Base-by-base conservation (phyloP, 2,888 invertebrate genomes). In the Brenthis ino region DNA sequence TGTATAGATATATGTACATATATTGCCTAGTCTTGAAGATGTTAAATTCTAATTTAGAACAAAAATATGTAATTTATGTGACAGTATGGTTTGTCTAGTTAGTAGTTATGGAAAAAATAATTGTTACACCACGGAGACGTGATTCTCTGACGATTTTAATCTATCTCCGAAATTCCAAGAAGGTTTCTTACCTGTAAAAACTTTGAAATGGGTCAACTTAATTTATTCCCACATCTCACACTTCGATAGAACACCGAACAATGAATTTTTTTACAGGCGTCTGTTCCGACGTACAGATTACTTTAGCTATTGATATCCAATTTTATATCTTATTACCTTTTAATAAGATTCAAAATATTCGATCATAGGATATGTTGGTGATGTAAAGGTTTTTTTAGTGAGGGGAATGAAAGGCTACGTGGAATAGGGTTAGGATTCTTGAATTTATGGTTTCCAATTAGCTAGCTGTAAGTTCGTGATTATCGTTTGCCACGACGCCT, bases 151-250 rank as follows among this genome's bases (percentile, higher is more conserved):
- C 64, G 68, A 64, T 68, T 58, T 66, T 65, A 70, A 72, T 72
- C 72, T 70, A 63, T 56, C 50, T 60, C 71, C 72, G 71, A 78
- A 20, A 75, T 86, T 85, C 86, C 77, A 65, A 75, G 84, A 85
- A 86, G 79, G 82, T 67, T 74, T 74, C 77, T 77, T 78, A 77
- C 75, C 77, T 80, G 77, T 80, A 83, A 82, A 84, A 80, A 77
- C 77, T 76, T 83, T 81, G 80, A 82, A 83, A 82, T 80, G 82
- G 83, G 82, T 82, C 81, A 80, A 76, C 77, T 81, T 86, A 86
- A 88, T 87, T 87, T 87, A 88, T 87, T 85, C 85, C 73, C 77
- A 81, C 83, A 81, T 83, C 82, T 86, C 84, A 84, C 84, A 86
- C 87, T 85, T 83, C 80, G 85, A 85, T 75, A 78, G 80, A 80